These are phyloP conservation scores for Oreocharis arfaki DNA, from an alignment of 2,113 vertebrate species.

Conservation along the genomic window DNA sequence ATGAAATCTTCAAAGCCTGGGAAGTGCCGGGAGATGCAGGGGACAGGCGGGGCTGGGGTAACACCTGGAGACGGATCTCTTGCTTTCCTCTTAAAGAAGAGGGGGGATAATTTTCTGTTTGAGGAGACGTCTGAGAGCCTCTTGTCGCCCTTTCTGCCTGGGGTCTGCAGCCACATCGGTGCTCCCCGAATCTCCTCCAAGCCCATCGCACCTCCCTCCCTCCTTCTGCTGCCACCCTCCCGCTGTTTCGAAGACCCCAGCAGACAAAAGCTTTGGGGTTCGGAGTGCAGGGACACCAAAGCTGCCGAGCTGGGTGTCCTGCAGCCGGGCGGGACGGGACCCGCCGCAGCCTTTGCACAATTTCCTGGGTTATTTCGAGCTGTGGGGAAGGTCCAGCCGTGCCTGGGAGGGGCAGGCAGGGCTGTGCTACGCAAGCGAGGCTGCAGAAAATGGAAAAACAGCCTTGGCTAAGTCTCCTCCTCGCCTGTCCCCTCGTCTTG, in stretches of 20 bases:
- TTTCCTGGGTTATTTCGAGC: constrained; percentile 43
- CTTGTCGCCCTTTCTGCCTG: rapidly evolving
- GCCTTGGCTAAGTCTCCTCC: not conserved
- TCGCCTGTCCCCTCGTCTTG: not conserved
- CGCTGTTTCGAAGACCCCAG: not conserved
- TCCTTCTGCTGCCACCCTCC: not conserved
- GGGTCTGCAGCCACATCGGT: rapidly evolving
- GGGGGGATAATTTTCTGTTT: not conserved
- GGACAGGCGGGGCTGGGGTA: not conserved
- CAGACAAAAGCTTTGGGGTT: not conserved
- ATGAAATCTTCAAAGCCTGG: not conserved
- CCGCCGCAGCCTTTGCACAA: not conserved
- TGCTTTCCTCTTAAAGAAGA: not conserved
- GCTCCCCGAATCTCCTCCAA: not conserved
- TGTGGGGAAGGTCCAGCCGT: not conserved
- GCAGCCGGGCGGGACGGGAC: not conserved
- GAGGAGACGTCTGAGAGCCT: not conserved
- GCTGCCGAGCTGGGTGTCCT: not conserved
- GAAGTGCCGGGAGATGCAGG: not conserved
- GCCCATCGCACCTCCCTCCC: too few species aligned
- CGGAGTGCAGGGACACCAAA: rapidly evolving
- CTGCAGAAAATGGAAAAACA: not conserved
- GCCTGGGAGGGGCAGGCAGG: not conserved
- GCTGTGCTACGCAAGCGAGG: not conserved
- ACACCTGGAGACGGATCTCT: not conserved